Evolutionary conservation across 2,888 invertebrate species (phyloP), one percentile per base, ranked within the genome.

Genomic region (Muscina levida): DNA sequence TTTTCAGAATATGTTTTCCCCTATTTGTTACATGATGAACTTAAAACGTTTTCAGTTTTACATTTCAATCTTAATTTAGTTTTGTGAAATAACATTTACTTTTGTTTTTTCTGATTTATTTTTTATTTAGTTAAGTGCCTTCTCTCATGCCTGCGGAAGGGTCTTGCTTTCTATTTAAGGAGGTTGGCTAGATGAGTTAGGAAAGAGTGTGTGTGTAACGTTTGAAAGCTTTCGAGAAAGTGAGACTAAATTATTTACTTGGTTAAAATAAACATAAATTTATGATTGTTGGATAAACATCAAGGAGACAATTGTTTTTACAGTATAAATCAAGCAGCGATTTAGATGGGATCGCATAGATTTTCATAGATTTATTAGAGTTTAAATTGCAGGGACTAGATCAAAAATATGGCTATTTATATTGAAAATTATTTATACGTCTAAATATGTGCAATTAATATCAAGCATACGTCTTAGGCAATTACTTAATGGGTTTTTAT

Each of bases 41-140:
- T 44, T 88, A 88, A 88, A 88, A 87, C 87, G 88, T 86, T 88
- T 88, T 88, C 88, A 88, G 87, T 88, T 88, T 88, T 87, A 88
- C 87, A 87, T 88, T 88, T 88, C 88, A 88, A 88, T 88, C 88
- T 88, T 88, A 88, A 88, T 88, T 88, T 88, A 88, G 88, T 88
- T 88, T 85, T 31, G 62, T 85, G 83, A 85, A 86, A 87, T 82
- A 82, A 83, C 82, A 82, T 83, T 83, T 83, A 74, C 72, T 74
- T 80, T 78, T 67, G 26, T 19, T 59, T 46, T 76, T 78, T 24
- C 51, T 37, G 72, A 72, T 70, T 57, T 19, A 66, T 46, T 76
- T 78, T 24, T 53, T 37, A 74, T 75, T 70, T 57, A 31, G 65
- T 42, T 59, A 77, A 77, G 74, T 74, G 73, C 67, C 73, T 74